A percentile compares a stretch with the other conserved stretches of the same genome.
phyloP scores from a whole-genome alignment of 2,888 invertebrate species.

The Orthosia incerta region DNA sequence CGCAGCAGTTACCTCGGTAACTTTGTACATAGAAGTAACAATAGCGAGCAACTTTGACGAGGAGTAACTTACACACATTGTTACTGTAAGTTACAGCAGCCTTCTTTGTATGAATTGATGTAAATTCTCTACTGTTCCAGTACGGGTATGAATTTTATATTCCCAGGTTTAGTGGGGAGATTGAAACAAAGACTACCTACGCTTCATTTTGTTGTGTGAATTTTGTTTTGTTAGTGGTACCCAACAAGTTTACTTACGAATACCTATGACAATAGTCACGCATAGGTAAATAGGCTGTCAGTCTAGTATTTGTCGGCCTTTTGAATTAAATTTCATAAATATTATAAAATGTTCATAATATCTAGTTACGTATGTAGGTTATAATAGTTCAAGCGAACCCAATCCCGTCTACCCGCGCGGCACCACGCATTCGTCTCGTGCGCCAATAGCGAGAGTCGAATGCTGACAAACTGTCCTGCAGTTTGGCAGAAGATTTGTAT shows the following conservation, averaged over 20 bases:
- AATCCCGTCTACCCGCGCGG: too few species aligned
- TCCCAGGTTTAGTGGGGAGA: conserved; percentile 1
- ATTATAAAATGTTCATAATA: too few species aligned
- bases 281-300: too few species aligned
- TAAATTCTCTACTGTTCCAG: conserved; percentile 19
- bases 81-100: conserved; percentile 12
- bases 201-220: background rate
- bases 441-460: too few species aligned
- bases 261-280: background rate
- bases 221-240: background rate
- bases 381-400: too few species aligned
- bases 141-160: conserved; percentile 8
- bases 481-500: too few species aligned
- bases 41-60: conserved; percentile 37
- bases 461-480: too few species aligned
- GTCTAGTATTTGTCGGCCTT: too few species aligned
- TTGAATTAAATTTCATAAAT: too few species aligned
- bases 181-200: conserved; percentile 39
- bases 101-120: conserved; percentile 41
- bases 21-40: conserved; percentile 35
- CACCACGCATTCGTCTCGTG: too few species aligned
- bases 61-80: conserved; percentile 29
- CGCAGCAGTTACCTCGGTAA: conserved; percentile 10
- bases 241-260: too few species aligned
- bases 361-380: too few species aligned